Evolutionary conservation across 2,888 invertebrate genomes (phyloP), one percentile per base, ranked within the genome.

Genomic region (Agrotis segetum): DNA sequence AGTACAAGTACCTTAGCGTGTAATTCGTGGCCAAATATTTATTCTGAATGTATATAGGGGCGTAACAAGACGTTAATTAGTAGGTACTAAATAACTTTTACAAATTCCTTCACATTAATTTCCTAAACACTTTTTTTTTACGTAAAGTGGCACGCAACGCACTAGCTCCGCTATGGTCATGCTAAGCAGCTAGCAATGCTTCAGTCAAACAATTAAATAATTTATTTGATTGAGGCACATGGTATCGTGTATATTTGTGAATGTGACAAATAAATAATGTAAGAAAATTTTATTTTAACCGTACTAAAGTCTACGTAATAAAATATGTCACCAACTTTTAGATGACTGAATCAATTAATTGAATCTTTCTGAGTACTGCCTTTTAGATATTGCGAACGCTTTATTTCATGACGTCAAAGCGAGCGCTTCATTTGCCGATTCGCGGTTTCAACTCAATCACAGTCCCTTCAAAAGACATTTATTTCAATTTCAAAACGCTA

Each of bases 151-250:
- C 24, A 63, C 49, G 66, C 47, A 66, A 63, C 49, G 66, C 47
- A 66, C 47, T 14, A n/a, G 17, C 21, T 21, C 6, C 21, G 29
- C 17, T 17, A 13, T 13, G 29, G 46, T 47, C 19, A 29, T 46
- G 46, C 17, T 34, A 49, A 13, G 47, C 46, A 47, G 16, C 17
- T 19, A 40, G 40, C 40, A 34, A 34, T 34, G 34, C 5, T 40
- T 6, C 13, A 34, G 7, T 21, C 17, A 61, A 19, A 34, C 9
- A 19, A 47, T 61, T 29, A 47, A 21, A 47, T 66, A 47, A 66
- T 62, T 66, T 66, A 62, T 61, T 34, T 61, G 34, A 34, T 47
- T 17, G 29, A 34, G 66, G 34, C 34, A 46, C n/a, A 16, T 13
- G 46, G 24, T 55, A 24, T 29, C 29, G 29, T 5, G 29, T 1